Evolutionary conservation across 2,113 vertebrate species (phyloP).

Genomic region (Tamias sibiricus): DNA sequence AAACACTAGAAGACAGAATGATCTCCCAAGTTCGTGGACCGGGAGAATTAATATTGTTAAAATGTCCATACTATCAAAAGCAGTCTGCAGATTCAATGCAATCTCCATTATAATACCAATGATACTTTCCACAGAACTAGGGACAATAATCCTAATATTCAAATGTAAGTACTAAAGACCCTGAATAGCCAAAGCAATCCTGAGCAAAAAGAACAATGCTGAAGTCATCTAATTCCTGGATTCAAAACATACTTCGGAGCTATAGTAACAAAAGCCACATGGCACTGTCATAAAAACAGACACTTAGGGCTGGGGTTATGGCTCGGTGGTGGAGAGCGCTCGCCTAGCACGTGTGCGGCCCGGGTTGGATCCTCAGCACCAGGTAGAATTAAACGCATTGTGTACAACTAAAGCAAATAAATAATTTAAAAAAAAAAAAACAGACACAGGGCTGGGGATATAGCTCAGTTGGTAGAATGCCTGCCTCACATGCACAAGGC

Average conservation of each 20-base stretch:
- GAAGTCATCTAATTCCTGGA: neutral
- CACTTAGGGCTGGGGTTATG: too few species aligned
- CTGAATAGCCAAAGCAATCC: neutral
- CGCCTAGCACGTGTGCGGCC: too few species aligned
- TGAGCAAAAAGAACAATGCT: neutral
- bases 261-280: neutral
- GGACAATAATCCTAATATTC: neutral
- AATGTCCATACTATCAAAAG: neutral
- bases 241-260: neutral
- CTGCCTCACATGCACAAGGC: too few species aligned
- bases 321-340: too few species aligned
- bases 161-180: neutral
- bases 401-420: too few species aligned
- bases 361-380: too few species aligned
- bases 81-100: neutral
- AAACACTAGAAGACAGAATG: neutral
- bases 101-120: neutral
- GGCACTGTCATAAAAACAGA: neutral
- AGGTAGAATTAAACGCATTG: too few species aligned
- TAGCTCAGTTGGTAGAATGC: too few species aligned
- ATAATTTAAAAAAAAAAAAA: too few species aligned
- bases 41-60: neutral
- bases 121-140: neutral
- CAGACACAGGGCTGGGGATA: too few species aligned
- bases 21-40: neutral